A percentile compares a stretch with the other conserved stretches of the same genome.
phyloP scores from a whole-genome alignment of 1,140 invertebrate genomes.

The Drosophila simulans region DNA sequence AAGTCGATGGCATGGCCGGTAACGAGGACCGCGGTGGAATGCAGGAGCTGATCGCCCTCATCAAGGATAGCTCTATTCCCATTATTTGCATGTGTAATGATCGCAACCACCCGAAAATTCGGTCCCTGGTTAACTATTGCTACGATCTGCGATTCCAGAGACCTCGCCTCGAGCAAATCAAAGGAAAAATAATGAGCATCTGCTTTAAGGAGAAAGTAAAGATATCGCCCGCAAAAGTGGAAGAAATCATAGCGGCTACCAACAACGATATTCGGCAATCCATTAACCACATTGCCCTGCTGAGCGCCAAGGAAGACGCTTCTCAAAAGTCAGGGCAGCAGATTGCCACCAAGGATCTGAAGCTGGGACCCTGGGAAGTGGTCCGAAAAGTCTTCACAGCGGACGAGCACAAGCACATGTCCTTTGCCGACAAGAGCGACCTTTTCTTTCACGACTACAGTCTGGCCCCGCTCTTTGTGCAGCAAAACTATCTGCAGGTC shows the following conservation, averaged over 20 bases:
- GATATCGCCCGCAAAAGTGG: constrained; percentile 90
- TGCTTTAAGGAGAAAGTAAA: constrained; percentile 97
- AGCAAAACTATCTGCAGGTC: constrained; percentile 97
- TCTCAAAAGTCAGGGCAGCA: not conserved
- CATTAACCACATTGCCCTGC: constrained; percentile 94
- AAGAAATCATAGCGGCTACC: constrained; percentile 94
- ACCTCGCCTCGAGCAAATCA: constrained; percentile 95
- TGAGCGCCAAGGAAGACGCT: constrained; percentile 85
- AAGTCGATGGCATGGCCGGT: constrained; percentile 99
- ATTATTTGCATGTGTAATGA: constrained; percentile 99
- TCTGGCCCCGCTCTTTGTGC: constrained; percentile 97
- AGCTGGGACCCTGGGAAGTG: constrained; percentile 97
- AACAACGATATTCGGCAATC: constrained; percentile 98
- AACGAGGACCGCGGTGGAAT: constrained; percentile 99
- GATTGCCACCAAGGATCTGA: constrained; percentile 91
- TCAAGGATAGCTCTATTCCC: constrained; percentile 95
- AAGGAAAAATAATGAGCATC: constrained; percentile 94
- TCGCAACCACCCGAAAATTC: constrained; percentile 96
- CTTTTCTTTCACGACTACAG: constrained; percentile 99
- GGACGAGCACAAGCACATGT: constrained; percentile 93
- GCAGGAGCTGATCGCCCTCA: constrained; percentile 96
- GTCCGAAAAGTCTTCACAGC: constrained; percentile 94
- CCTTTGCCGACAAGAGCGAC: constrained; percentile 93
- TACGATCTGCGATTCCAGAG: constrained; percentile 95
- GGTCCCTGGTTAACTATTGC: constrained; percentile 96